Evolutionary conservation across 2,797 vertebrate species (phyloP), one percentile per base, ranked within the genome.

Genomic region (Syndactyla subalaris): DNA sequence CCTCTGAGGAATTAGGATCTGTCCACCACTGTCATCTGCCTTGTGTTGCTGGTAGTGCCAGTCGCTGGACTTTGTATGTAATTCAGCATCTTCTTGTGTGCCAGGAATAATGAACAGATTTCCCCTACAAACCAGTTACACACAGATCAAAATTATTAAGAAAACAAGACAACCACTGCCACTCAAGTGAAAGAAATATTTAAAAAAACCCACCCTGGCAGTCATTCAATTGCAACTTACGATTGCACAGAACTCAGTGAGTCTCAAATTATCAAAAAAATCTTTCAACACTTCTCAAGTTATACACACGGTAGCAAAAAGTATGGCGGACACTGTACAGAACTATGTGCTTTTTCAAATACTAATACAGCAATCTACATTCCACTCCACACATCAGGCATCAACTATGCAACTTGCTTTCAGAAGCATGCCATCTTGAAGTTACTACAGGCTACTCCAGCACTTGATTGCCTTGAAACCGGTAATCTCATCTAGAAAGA

Each of bases 41-140:
- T 97, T 58, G 38, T 96, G 96, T 38, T 96, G 97, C 38, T 91
- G 95, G 70, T 65, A 90, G 66, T 95, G 96, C 72, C 82, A 88
- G 0, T 84, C 65, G 34, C 79, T 72, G 17, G 78, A 79, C 65
- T 84, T 97, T 79, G 89, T 41, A 12, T 84, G 96, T 75, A 93
- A 97, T 36, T 97, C 97, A 26, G 80, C 77, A 43, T 93, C 94
- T 80, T 97, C 98, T 83, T 97, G 96, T 43, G 91, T 73, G 68
- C 72, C 96, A 36, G 98, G 97, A 21, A 98, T 98, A 88, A 92
- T 78, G 32, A 98, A 98, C 52, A 97, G 95, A 81, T 97, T 97
- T 32, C 87, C 98, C 97, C 99, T 99, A 94, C 89, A 97, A 98
- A 95, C 38, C 75, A 95, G 93, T 86, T 89, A 96, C 3, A 96